phyloP scores from a whole-genome alignment of 2,113 vertebrate genomes.

The Gadus chalcogrammus region DNA sequence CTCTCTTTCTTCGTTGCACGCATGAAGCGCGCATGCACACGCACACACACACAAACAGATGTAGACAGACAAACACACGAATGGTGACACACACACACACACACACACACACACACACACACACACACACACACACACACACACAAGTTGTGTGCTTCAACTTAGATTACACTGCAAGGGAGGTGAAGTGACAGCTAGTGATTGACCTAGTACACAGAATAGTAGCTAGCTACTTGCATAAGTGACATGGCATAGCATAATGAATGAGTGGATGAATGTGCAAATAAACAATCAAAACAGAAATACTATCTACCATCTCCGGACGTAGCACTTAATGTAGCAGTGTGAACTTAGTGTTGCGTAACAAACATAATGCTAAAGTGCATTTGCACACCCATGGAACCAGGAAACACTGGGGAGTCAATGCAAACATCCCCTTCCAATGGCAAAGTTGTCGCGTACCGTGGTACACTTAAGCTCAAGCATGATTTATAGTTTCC shows the following conservation, averaged over 20 bases:
- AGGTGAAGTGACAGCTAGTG: not conserved
- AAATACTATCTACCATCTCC: not conserved
- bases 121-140: not conserved
- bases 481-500: constrained; percentile 45
- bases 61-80: not conserved
- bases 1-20: not conserved
- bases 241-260: too few species aligned
- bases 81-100: not conserved
- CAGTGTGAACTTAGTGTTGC: too few species aligned
- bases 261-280: too few species aligned
- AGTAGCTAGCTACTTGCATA: constrained; percentile 3
- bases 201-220: too few species aligned
- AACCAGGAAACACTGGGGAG: constrained; percentile 47
- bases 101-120: not conserved
- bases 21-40: not conserved
- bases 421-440: constrained; percentile 56
- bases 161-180: not conserved
- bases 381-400: not conserved
- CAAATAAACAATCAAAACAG: too few species aligned
- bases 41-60: not conserved
- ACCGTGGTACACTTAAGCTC: constrained; percentile 20
- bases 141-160: constrained; percentile 2
- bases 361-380: too few species aligned
- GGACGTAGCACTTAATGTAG: constrained; percentile 15
- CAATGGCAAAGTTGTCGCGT: constrained; percentile 16